Evolutionary conservation across 2,888 invertebrate species (phyloP), one percentile per base, ranked within the genome.

Genomic region (Leucophora obtusa): DNA sequence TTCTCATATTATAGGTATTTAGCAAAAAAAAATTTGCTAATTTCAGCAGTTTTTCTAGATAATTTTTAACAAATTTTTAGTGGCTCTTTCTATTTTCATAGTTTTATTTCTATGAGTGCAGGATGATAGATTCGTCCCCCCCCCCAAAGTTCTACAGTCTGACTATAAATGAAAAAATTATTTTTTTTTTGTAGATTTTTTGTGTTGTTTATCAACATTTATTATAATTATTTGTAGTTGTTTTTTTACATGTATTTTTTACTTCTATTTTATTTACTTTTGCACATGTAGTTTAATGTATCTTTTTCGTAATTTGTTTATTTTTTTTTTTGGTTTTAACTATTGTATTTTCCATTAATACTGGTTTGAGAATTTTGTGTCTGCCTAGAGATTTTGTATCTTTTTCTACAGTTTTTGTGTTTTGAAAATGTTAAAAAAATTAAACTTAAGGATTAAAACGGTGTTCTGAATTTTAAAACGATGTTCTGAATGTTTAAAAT

Each of bases 201-300:
- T 65, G 58, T 74, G 69, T 79, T 79, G 70, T 74, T 79, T 74
- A 79, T 79, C 73, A 79, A 74, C 74, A 74, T 79, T 74, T 74
- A 79, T 74, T 79, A 74, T 78, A 62, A 68, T 73, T 28, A 38
- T 73, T 60, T 18, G 17, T 76, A 24, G 15, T 62, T 47, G n/a
- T 17, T 62, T 35, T 62, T 43, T 63, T 66, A 69, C 63, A 59
- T 33, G 53, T 38, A 14, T 18, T 62, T 24, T 54, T 60, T 79
- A 18, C 60, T 33, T 28, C 54, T 15, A 33, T 56, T n/a, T 62
- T 71, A 24, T 28, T 73, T 33, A 17, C 56, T 33, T 58, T 8
- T 63, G 17, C 50, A 17, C 24, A 56, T 50, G 35, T 63, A 33
- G 15, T 59, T 53, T 21, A 47, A 10, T 47, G 1, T 11, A 6